A percentile compares a stretch with the other conserved stretches of the same genome.
These are phyloP conservation scores for Otus sunia DNA, from an alignment of 2,113 vertebrate genomes.

Conservation along the genomic window DNA sequence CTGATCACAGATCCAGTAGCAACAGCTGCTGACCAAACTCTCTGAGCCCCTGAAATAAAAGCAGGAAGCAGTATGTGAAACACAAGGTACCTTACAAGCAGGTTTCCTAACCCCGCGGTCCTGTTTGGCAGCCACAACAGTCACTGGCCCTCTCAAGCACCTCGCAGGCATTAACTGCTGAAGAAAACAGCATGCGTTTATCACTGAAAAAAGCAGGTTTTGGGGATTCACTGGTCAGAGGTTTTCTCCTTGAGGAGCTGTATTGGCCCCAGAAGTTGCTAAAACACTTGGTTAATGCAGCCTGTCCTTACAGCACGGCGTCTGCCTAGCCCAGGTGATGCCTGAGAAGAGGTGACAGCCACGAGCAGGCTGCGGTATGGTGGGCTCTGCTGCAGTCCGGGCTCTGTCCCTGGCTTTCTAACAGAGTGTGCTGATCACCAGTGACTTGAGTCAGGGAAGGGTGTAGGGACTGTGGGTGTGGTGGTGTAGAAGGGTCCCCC, in stretches of 20 bases:
- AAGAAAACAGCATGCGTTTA: background rate
- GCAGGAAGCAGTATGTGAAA: rapidly evolving
- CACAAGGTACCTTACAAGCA: background rate
- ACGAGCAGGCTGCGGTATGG: background rate
- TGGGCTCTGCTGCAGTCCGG: background rate
- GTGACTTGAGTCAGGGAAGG: background rate
- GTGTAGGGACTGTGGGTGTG: background rate
- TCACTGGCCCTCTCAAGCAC: background rate
- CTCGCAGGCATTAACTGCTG: background rate
- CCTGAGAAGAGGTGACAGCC: background rate
- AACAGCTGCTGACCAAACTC: background rate
- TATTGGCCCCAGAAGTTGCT: background rate
- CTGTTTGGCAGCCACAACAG: background rate
- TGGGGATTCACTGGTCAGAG: background rate
- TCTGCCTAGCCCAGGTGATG: background rate
- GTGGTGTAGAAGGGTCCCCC: background rate
- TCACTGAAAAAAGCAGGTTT: background rate
- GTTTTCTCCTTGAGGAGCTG: background rate
- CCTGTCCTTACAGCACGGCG: background rate
- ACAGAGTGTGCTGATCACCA: background rate
- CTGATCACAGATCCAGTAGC: conserved; percentile 22
- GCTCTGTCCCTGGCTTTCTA: background rate
- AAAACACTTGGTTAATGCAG: background rate
- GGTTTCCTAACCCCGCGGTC: background rate
- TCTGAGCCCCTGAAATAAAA: background rate